Evolutionary conservation across 2,888 invertebrate genomes (phyloP), one percentile per base, ranked within the genome.

Genomic region (Stramonita haemastoma): DNA sequence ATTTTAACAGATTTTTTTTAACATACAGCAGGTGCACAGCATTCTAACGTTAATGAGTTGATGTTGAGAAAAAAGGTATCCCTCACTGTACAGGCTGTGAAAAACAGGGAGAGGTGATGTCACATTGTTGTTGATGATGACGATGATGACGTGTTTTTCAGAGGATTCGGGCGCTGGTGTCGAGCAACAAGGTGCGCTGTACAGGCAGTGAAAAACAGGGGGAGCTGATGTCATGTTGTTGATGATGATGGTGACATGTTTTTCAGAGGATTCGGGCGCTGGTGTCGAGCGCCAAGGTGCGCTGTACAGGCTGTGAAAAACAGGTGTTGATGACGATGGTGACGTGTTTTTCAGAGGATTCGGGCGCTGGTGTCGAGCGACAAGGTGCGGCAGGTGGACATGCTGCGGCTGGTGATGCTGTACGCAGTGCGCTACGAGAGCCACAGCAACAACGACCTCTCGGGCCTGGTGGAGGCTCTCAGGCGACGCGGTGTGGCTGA

Each of bases 371-470:
- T 99, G n/a, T 96, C 97, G 0, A 97, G 97, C 95, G 97, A 97
- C 70, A 97, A 97, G 90, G 97, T 97, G 22, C 97, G 97, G 22
- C 97, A 98, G 92, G 96, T 97, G 89, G 99, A 99, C 96, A 98
- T 98, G 0, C 97, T 98, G 0, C 97, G 98, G 93, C 97, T 99
- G 89, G 98, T 99, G 0, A 97, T 98, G 96, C 96, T 99, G 57
- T 99, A 99, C 96, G 98, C 98, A 0, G 96, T 99, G 34, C 97
- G 98, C 60, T 99, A 99, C 96, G 98, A 99, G 96, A 97, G 98
- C 92, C 98, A 98, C 96, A 94, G 94, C 88, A 98, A 97, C 96
- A 98, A 98, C 96, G 98, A 98, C 93, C 97, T 98, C 36, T 97
- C 97, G 0, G 97, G 97, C 0, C 97, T 99, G 29, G 96, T 98